Conservation (phyloP, 2,888 invertebrate species). For the Trichogramma dendrolimi region DNA sequence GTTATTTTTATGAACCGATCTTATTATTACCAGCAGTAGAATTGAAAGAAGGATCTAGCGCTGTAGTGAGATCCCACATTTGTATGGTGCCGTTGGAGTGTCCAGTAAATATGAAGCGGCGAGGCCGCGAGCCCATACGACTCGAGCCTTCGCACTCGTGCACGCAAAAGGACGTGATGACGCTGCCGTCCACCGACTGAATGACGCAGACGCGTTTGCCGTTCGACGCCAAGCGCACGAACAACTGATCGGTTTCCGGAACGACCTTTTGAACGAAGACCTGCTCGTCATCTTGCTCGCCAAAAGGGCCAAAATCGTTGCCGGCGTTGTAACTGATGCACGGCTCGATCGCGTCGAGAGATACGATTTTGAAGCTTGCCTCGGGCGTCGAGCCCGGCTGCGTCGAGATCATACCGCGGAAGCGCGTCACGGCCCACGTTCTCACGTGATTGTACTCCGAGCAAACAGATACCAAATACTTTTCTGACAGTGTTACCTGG, state of each 20-base stretch:
- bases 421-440: slow-evolving; percentile 94
- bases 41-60: slow-evolving; percentile 69
- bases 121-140: slow-evolving; percentile 82
- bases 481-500: slow-evolving; percentile 88
- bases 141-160: slow-evolving; percentile 97
- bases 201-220: slow-evolving; percentile 94
- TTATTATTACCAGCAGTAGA: slow-evolving; percentile 52
- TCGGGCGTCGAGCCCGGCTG: slow-evolving; percentile 97
- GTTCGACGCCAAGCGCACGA: slow-evolving; percentile 90
- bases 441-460: slow-evolving; percentile 97
- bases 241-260: slow-evolving; percentile 92
- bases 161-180: slow-evolving; percentile 92
- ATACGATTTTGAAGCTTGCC: slow-evolving; percentile 94
- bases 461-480: slow-evolving; percentile 92
- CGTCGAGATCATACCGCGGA: slow-evolving; percentile 97
- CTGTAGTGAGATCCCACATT: slow-evolving; percentile 98
- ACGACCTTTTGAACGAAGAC: slow-evolving; percentile 97
- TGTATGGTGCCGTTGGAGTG: slow-evolving; percentile 90
- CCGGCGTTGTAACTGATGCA: slow-evolving; percentile 62
- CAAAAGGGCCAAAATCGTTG: slow-evolving; percentile 81
- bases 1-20: background rate
- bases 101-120: slow-evolving; percentile 86
- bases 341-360: slow-evolving; percentile 68
- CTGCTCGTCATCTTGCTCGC: slow-evolving; percentile 97
- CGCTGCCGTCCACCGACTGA: slow-evolving; percentile 88